Evolutionary conservation across 1,140 invertebrate genomes (phyloP), one percentile per base, ranked within the genome.

Genomic region (Bursaphelenchus mucronatus): DNA sequence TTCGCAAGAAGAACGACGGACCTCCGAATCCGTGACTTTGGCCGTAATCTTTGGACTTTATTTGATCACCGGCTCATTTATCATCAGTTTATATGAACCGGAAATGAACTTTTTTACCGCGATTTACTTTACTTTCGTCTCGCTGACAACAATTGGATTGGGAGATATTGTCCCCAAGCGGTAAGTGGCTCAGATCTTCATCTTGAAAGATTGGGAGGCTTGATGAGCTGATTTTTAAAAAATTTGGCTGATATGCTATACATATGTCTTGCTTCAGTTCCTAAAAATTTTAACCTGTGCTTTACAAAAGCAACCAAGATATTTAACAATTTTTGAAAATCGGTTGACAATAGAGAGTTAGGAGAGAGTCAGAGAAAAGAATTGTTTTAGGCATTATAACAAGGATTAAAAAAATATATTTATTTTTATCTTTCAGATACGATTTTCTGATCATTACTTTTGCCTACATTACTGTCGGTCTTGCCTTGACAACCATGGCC

Each of bases 51-150:
- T 78, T 66, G 51, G 64, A 11, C 41, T 73, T 21, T 76, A 76
- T 61, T 52, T 76, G 10, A 43, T 76, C 0, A 41, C 70, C 15
- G 75, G 75, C 21, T 67, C 75, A 21, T 59, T 61, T 54, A 19
- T 73, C 8, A 64, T 78, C 15, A 68, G 67, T 43, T 55, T 63
- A 0, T 78, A 76, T 55, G 76, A 78, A 44, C 69, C 74, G 15
- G 71, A 77, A 54, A 79, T 78, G 76, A 67, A 70, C 55, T 77
- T 71, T 51, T 77, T 77, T 67, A 70, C 68, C 21, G 75, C 75
- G 7, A 41, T 77, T 51, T 78, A 79, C 58, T 78, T 77, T 52
- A 78, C 69, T 54, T 78, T 75, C 61, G 71, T 78, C 17, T 67
- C 75, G 17, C 41, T 79, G 4, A 75, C 72, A 15, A 80, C 76